phyloP scores from a whole-genome alignment of 2,797 vertebrate genomes.

The Euphonia xanthogaster region DNA sequence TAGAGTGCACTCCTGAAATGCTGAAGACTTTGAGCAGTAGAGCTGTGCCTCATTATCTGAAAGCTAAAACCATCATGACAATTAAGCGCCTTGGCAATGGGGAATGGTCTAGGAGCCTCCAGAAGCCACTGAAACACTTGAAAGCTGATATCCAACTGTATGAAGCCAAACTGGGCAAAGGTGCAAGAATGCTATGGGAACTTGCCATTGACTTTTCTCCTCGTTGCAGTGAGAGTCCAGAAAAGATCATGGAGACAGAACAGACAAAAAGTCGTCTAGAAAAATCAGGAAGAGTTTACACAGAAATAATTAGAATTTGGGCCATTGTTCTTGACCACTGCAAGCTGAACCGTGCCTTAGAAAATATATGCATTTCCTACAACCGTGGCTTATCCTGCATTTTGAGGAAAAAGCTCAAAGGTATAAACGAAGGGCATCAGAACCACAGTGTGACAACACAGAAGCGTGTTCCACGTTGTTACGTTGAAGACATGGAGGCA shows the following conservation, averaged over 20 bases:
- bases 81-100: slow-evolving; percentile 80
- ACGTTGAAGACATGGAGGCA: slow-evolving; percentile 71
- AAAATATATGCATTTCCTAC: slow-evolving; percentile 75
- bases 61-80: slow-evolving; percentile 73
- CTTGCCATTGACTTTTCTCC: slow-evolving; percentile 82
- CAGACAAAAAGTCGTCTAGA: background rate
- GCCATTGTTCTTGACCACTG: slow-evolving; percentile 79
- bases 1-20: slow-evolving; percentile 79
- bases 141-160: slow-evolving; percentile 78
- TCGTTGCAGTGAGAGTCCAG: slow-evolving; percentile 79
- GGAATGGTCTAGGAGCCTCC: slow-evolving; percentile 76
- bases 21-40: slow-evolving; percentile 78
- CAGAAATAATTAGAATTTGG: slow-evolving; percentile 83
- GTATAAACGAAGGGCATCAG: slow-evolving; percentile 61
- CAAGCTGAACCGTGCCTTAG: slow-evolving; percentile 73
- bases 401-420: slow-evolving; percentile 80
- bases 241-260: slow-evolving; percentile 74
- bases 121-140: slow-evolving; percentile 76
- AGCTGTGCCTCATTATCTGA: slow-evolving; percentile 70
- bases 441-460: slow-evolving; percentile 40
- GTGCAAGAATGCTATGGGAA: slow-evolving; percentile 81
- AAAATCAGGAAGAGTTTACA: slow-evolving; percentile 76
- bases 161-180: slow-evolving; percentile 80
- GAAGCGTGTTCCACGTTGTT: slow-evolving; percentile 75
- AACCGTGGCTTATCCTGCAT: slow-evolving; percentile 77